Conservation (phyloP, 2,888 invertebrate species). For the Augiades crinisus region DNA sequence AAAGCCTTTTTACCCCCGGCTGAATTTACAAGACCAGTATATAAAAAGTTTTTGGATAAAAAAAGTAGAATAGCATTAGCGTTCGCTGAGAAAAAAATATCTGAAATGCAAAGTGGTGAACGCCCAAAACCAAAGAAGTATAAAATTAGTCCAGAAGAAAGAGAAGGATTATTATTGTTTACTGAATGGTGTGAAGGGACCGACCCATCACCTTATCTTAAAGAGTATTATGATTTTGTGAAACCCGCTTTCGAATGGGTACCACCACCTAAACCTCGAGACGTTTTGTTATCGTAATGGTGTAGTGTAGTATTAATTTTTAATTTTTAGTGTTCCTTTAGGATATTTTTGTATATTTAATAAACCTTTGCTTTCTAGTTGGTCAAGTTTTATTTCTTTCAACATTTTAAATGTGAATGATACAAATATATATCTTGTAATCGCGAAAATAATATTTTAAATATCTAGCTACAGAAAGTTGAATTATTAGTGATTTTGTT, state of each 20-base stretch:
- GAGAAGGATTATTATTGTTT: conserved; percentile 58
- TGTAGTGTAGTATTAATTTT: no score
- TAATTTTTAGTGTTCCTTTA: no score
- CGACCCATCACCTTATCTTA: conserved; percentile 59
- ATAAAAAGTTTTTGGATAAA: conserved; percentile 59
- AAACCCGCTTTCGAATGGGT: conserved; percentile 57
- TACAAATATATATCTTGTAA: no score
- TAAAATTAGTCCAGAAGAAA: conserved; percentile 59
- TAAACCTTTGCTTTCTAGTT: conserved; percentile 9
- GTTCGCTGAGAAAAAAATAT: conserved; percentile 47
- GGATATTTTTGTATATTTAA: not conserved
- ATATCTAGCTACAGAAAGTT: no score
- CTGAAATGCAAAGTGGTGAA: conserved; percentile 39
- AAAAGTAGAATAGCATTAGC: conserved; percentile 54
- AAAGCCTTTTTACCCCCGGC: conserved; percentile 67
- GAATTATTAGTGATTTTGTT: no score
- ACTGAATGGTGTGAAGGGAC: conserved; percentile 72
- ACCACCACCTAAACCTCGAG: conserved; percentile 39
- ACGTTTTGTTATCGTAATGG: no score
- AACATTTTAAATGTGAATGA: no score
- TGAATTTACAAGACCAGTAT: conserved; percentile 52
- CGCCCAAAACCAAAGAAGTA: conserved; percentile 46
- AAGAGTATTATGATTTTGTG: conserved; percentile 56
- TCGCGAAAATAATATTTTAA: no score
- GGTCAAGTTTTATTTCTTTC: conserved; percentile 10